phyloP scores from a whole-genome alignment of 2,113 vertebrate genomes.

The Sinosuthora webbiana region DNA sequence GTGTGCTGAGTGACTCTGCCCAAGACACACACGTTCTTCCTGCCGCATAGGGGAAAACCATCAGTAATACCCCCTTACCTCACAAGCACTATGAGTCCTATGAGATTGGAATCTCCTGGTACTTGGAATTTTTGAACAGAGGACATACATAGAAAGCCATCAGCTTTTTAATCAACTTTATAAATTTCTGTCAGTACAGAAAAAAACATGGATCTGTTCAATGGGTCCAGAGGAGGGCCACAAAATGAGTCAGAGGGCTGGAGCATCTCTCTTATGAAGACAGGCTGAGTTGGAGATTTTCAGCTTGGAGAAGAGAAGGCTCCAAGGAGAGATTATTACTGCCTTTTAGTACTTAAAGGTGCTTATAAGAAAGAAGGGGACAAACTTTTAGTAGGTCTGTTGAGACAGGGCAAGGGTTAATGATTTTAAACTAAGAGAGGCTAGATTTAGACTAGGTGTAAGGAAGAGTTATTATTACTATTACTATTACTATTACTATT shows the following conservation, averaged over 20 bases:
- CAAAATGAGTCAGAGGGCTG: not conserved
- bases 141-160: not conserved
- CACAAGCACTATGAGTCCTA: not conserved
- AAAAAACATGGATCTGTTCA: not conserved
- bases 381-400: not conserved
- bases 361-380: not conserved
- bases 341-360: not conserved
- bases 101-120: fast-evolving
- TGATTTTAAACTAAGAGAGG: not conserved
- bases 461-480: not conserved
- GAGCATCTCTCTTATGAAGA: not conserved
- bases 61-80: not conserved
- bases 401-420: not conserved
- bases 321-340: not conserved
- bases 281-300: not conserved
- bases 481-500: no score
- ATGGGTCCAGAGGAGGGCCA: not conserved
- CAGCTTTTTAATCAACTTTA: not conserved
- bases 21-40: not conserved
- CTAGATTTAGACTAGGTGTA: not conserved
- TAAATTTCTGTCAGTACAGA: not conserved
- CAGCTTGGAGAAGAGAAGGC: not conserved
- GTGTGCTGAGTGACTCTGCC: not conserved
- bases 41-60: not conserved
- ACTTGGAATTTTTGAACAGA: not conserved